Evolutionary conservation across 2,113 vertebrate species (phyloP).

Genomic region (Macroglossus sobrinus): DNA sequence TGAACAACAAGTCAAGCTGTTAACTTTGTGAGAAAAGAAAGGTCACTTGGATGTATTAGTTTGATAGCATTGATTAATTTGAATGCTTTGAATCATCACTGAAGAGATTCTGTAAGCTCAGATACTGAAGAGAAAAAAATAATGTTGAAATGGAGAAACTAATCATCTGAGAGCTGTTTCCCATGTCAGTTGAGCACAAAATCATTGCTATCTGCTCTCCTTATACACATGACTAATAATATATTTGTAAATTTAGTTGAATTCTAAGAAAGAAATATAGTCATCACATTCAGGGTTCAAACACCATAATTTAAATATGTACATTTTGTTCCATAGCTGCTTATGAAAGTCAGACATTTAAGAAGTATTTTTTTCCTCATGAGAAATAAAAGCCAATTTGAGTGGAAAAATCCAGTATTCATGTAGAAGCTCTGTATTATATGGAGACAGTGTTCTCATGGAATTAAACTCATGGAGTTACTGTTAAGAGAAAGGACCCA

Average conservation of each 20-base stretch:
- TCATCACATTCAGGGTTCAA: background rate
- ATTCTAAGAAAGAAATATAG: background rate
- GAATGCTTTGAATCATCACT: background rate
- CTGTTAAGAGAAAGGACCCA: background rate
- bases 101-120: slow-evolving; percentile 20
- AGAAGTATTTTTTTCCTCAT: background rate
- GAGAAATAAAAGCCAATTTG: background rate
- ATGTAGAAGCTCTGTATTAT: background rate
- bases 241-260: background rate
- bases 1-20: background rate
- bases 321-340: background rate
- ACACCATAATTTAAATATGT: background rate
- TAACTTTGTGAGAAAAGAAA: background rate
- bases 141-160: background rate
- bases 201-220: background rate
- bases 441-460: background rate
- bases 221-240: background rate
- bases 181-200: background rate
- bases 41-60: background rate
- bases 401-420: background rate
- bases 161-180: background rate
- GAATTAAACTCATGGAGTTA: background rate
- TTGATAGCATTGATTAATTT: slow-evolving; percentile 13
- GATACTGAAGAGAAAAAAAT: slow-evolving; percentile 12
- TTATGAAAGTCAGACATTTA: background rate